A percentile compares a stretch with the other conserved stretches of the same genome.
Evolutionary conservation across 92 coral and sea anemone genomes (phyloP).

Genomic region (Palythoa heliodiscus): DNA sequence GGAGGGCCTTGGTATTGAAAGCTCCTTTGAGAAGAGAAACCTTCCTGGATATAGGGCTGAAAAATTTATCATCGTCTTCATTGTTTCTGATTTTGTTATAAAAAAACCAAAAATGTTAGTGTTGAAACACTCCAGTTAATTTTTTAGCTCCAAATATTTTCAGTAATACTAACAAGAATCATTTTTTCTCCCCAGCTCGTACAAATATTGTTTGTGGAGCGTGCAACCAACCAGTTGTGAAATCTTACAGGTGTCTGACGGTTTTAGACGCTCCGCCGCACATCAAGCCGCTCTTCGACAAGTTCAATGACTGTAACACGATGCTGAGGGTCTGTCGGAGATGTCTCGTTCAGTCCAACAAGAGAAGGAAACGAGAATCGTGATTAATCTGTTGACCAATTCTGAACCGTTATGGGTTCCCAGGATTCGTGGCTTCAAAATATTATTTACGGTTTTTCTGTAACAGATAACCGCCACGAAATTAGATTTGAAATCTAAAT

Average conservation of each 20-base stretch:
- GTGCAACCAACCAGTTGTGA: conserved; percentile 77
- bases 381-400: neutral
- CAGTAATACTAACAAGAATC: neutral
- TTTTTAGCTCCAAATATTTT: neutral
- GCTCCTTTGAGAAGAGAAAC: too few relatives aligned
- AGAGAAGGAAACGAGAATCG: neutral
- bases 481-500: too few relatives aligned
- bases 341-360: conserved; percentile 55
- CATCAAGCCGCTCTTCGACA: conserved; percentile 72
- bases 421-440: neutral
- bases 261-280: conserved; percentile 67
- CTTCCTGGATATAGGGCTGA: too few relatives aligned
- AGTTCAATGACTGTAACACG: conserved; percentile 48
- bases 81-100: too few relatives aligned
- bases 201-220: conserved; percentile 73
- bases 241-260: conserved; percentile 76
- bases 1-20: too few relatives aligned
- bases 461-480: too few relatives aligned
- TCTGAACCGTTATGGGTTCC: neutral
- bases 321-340: conserved; percentile 83
- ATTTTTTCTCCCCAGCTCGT: conserved; percentile 44
- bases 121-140: neutral
- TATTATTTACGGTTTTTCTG: neutral
- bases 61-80: too few relatives aligned
- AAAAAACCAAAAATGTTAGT: too few relatives aligned